Evolutionary conservation across 2,797 vertebrate species (phyloP), one percentile per base, ranked within the genome.

Genomic region (Champsocephalus esox): DNA sequence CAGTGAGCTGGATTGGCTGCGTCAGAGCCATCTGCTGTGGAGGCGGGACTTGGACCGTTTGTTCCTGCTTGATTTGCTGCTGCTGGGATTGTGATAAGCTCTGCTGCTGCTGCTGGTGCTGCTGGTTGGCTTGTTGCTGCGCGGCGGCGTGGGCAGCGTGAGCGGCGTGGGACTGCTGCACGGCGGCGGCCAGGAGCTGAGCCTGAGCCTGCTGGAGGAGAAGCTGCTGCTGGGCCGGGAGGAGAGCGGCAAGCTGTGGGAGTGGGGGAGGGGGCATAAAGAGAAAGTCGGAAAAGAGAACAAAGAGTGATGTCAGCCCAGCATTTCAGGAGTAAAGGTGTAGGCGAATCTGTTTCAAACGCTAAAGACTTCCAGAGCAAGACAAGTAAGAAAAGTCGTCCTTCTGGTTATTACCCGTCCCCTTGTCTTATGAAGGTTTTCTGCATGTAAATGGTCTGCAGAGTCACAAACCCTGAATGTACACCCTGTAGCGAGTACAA

Each of bases 1-100:
- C 96, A 17, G 96, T 97, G 90, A 98, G 96, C 92, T 98, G 97
- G 94, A 98, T 96, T 34, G 97, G 96, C 89, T 98, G 96, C 1
- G 97, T 96, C 73, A 97, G 93, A 50, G 96, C 91, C 72, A 97
- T 94, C 85, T 96, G 96, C 4, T 95, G 94, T 4, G 94, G 92
- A 28, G 93, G 93, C 66, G 90, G 88, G 12, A 84, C 88, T 67
- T 88, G 90, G 63, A 87, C 72, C 5, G 87, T 69, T 67, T 91
- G 92, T 54, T 93, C 93, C 77, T 87, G 89, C 82, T 94, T 94
- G 73, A 51, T 78, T 38, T 94, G 84, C 19, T 90, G 85, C 17
- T 88, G 92, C 19, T 94, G 87, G 66, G 93, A 32, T 89, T 88
- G 90, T 0, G 75, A 73, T 45, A 85, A 87, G 63, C 70, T 84